phyloP scores from a whole-genome alignment of 30 jellyfish, hydroid and myxozoan species.

The Aurelia sp. region DNA sequence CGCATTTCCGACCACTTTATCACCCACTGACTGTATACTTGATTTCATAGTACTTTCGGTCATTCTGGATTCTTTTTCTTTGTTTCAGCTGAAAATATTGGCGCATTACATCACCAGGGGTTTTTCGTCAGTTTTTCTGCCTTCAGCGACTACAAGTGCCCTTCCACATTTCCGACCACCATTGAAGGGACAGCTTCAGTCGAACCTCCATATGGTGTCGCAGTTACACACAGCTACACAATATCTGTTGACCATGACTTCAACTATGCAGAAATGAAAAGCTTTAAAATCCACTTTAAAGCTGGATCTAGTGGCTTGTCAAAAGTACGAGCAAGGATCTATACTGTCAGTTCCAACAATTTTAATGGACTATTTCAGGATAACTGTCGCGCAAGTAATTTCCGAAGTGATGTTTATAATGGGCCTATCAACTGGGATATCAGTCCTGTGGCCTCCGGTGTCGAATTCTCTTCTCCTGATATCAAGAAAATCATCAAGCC shows the following conservation, averaged over 20 bases:
- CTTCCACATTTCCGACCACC: not conserved
- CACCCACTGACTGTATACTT: too few species aligned
- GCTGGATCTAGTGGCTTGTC: conserved; percentile 13
- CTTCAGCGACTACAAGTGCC: conserved; percentile 3
- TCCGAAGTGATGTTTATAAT: conserved; percentile 33
- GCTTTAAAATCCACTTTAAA: conserved; percentile 5
- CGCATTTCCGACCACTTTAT: too few species aligned
- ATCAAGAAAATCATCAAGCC: conserved; percentile 25
- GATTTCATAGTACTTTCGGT: not conserved
- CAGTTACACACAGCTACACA: conserved; percentile 14
- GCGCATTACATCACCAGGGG: conserved; percentile 9
- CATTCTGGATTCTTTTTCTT: not conserved
- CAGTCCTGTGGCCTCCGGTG: not conserved
- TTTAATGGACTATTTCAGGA: conserved; percentile 22
- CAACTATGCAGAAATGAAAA: conserved; percentile 45
- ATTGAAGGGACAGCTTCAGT: conserved; percentile 11
- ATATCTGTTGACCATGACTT: conserved; percentile 7
- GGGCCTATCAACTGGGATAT: conserved; percentile 54
- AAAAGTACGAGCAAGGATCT: conserved; percentile 28
- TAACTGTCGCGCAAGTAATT: conserved; percentile 20
- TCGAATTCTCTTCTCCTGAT: conserved; percentile 36
- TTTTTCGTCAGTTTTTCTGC: not conserved
- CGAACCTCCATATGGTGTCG: conserved; percentile 46
- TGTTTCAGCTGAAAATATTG: conserved; percentile 34
- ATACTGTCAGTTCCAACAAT: conserved; percentile 24